Evolutionary conservation across 2,113 vertebrate genomes (phyloP).

Genomic region (Erythrolamprus reginae): DNA sequence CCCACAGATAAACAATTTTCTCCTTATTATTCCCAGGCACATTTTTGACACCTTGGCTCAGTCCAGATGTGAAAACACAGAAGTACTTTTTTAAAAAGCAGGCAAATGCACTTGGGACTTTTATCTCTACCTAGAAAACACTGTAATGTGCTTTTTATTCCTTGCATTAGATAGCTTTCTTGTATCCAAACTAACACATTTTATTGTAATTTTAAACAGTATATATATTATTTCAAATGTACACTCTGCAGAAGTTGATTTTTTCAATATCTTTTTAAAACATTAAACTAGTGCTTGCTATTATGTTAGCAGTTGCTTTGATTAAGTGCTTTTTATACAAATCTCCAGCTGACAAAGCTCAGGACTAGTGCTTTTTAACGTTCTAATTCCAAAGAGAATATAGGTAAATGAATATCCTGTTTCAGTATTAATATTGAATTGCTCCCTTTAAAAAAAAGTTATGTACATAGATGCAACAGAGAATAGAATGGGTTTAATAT

Average conservation of each 20-base stretch:
- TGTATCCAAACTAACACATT: constrained; percentile 23
- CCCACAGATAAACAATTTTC: constrained; percentile 64
- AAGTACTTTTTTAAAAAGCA: constrained; percentile 47
- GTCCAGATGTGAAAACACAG: constrained; percentile 62
- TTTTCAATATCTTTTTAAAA: constrained; percentile 21
- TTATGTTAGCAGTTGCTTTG: background rate
- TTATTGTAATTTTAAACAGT: constrained; percentile 36
- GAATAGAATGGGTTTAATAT: background rate
- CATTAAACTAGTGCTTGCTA: constrained; percentile 40
- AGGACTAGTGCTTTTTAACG: constrained; percentile 14
- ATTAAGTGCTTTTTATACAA: background rate
- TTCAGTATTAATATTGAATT: background rate
- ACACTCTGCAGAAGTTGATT: constrained; percentile 31
- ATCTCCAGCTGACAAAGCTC: background rate
- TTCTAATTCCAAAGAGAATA: constrained; percentile 22
- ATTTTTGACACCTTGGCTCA: constrained; percentile 63
- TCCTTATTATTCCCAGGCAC: constrained; percentile 48
- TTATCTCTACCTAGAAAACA: constrained; percentile 58
- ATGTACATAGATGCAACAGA: background rate
- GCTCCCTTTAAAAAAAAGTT: background rate
- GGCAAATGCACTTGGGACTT: constrained; percentile 49
- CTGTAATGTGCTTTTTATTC: constrained; percentile 36
- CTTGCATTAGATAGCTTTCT: constrained; percentile 26
- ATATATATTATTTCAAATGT: constrained; percentile 26
- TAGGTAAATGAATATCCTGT: background rate